A percentile compares a stretch with the other conserved stretches of the same genome.
Conservation (phyloP, 2,888 invertebrate species). For the Plagodis dolabraria region DNA sequence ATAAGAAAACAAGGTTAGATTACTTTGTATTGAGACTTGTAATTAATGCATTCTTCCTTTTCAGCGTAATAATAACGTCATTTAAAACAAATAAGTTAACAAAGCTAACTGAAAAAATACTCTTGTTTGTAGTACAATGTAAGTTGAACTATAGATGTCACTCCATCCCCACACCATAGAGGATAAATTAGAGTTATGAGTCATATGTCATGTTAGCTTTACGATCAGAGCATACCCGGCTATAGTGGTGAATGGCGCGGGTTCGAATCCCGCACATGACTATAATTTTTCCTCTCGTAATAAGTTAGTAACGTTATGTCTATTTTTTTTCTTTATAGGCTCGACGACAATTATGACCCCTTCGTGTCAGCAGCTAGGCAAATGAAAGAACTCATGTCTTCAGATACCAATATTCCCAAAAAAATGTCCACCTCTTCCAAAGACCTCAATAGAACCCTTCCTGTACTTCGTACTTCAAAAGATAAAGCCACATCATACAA, state of each 20-base stretch:
- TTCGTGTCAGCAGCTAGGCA: conserved; percentile 92
- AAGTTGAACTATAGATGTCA: too few species aligned
- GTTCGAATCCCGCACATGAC: too few species aligned
- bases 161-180: too few species aligned
- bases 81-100: neutral
- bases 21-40: conserved; percentile 33
- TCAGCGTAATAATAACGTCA: conserved; percentile 4
- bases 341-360: conserved; percentile 89
- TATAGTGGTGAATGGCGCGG: too few species aligned
- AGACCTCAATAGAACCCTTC: conserved; percentile 75
- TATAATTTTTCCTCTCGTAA: too few species aligned
- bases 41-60: conserved; percentile 3
- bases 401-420: conserved; percentile 84
- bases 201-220: too few species aligned
- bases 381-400: conserved; percentile 91
- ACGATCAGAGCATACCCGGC: too few species aligned
- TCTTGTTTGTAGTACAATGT: too few species aligned
- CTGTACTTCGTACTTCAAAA: conserved; percentile 69
- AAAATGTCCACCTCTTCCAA: conserved; percentile 69
- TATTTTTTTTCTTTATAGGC: conserved; percentile 61
- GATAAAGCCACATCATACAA: conserved; percentile 65
- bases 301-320: conserved; percentile 10
- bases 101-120: too few species aligned
- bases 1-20: conserved; percentile 64
- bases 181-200: too few species aligned